phyloP scores from a whole-genome alignment of 2,113 vertebrate genomes.

The Otolemur garnettii region DNA sequence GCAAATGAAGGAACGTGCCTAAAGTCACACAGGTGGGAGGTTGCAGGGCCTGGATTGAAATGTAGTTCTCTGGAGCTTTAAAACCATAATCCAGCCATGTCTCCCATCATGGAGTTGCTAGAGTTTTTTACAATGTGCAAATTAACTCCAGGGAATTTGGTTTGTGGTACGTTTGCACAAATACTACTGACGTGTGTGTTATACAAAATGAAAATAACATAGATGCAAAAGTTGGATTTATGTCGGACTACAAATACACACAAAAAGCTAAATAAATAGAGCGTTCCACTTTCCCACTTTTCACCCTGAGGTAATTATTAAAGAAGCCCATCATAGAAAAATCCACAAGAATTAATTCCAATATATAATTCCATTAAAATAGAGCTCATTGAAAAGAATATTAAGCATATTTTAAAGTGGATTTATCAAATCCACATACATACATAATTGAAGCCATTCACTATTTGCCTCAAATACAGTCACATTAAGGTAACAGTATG shows the following conservation, averaged over 20 bases:
- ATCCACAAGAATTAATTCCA: slow-evolving; percentile 26
- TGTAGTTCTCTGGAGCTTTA: background rate
- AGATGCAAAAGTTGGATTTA: slow-evolving; percentile 47
- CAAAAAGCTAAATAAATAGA: slow-evolving; percentile 33
- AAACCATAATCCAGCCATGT: background rate
- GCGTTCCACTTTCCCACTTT: slow-evolving; percentile 18
- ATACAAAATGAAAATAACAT: slow-evolving; percentile 46
- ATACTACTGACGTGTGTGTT: background rate
- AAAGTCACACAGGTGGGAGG: background rate
- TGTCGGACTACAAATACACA: background rate
- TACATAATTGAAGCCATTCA: slow-evolving; percentile 51
- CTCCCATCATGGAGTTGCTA: background rate
- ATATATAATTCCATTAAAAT: slow-evolving; percentile 64
- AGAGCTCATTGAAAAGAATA: slow-evolving; percentile 58
- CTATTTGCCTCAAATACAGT: slow-evolving; percentile 30
- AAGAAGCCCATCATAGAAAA: slow-evolving; percentile 24
- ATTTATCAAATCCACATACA: slow-evolving; percentile 52
- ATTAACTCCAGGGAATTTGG: slow-evolving; percentile 48
- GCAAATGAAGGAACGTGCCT: background rate
- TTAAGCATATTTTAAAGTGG: slow-evolving; percentile 50
- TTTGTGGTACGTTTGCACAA: slow-evolving; percentile 33
- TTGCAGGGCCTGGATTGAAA: background rate
- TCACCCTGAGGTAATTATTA: slow-evolving; percentile 27
- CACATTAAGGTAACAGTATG: background rate
- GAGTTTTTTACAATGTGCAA: slow-evolving; percentile 3